Evolutionary conservation across 2,888 invertebrate genomes (phyloP).

Genomic region (Clitarchus hookeri): DNA sequence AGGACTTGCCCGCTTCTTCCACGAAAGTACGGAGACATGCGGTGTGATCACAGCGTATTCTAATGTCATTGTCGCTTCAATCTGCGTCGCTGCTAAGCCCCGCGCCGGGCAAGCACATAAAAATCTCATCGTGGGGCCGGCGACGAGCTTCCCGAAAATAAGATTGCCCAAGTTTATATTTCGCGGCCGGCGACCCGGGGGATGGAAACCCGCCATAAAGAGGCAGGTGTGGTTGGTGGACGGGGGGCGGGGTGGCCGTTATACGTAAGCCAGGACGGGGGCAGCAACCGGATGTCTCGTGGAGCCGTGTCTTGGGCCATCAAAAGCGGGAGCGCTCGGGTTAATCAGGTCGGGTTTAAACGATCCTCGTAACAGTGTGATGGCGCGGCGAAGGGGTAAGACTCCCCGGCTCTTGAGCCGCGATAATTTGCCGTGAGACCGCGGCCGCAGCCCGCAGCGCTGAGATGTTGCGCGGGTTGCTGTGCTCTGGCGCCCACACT

Average conservation of each 20-base stretch:
- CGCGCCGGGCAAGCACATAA: neutral
- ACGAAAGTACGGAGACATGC: neutral
- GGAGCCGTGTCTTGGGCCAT: no score
- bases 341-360: neutral
- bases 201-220: neutral
- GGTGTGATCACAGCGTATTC: neutral
- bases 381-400: no score
- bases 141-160: neutral
- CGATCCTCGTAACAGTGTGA: neutral
- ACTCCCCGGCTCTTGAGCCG: no score
- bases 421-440: no score
- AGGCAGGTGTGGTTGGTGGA: no score
- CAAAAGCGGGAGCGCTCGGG: neutral
- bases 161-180: neutral
- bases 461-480: no score
- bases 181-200: neutral
- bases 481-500: no score
- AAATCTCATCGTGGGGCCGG: neutral
- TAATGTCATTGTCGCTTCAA: conserved; percentile 9
- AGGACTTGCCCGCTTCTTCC: neutral
- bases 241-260: no score
- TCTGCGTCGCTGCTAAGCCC: neutral
- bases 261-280: no score
- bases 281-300: no score
- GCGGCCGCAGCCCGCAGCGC: no score